Base-by-base conservation (phyloP, 2,888 invertebrate species). In the Sphinx pinastri region DNA sequence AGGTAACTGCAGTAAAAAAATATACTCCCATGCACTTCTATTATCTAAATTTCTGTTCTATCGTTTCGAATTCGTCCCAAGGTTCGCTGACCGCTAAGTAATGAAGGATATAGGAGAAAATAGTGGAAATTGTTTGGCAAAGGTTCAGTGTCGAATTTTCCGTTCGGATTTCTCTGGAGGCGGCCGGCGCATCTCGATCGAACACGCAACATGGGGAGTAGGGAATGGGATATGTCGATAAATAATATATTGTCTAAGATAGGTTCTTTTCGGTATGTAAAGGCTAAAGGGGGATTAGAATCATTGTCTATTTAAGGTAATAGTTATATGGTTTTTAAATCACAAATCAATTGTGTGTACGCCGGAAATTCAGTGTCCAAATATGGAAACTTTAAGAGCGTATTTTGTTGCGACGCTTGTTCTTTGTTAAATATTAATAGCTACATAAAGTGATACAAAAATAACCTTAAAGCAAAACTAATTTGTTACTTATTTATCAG, bases 141-240 rank as follows among this genome's bases (percentile, higher is more conserved):
- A 52, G 75, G 75, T 70, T 75, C 75, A 58, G 68, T 70, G 72
- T 73, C 74, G 70, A 77, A 76, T 81, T 80, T 79, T 77, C 79
- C 76, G 76, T 76, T 70, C 73, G 77, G 79, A 83, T 85, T 84
- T 86, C 87, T 86, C 85, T 70, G 68, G 85, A 75, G 87, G 80
- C 71, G 70, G 58, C 71, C 76, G 76, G 80, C 84, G 87, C 87
- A 87, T 83, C 79, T 78, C 74, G 72, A 81, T 80, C 70, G 84
- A 80, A 80, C 81, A 75, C 74, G 72, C 69, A 70, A 72, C 76
- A 74, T 80, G 79, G 75, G 73, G 70, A 59, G 19, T 77, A 79
- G 82, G 69, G 79, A 71, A 69, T 79, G n/a, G 71, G 70, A 6
- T 55, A n/a, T 55, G 49, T 73, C 72, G 73, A 75, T 72, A 72